phyloP scores from a whole-genome alignment of 2,113 vertebrate genomes.

The Trichechus manatus region DNA sequence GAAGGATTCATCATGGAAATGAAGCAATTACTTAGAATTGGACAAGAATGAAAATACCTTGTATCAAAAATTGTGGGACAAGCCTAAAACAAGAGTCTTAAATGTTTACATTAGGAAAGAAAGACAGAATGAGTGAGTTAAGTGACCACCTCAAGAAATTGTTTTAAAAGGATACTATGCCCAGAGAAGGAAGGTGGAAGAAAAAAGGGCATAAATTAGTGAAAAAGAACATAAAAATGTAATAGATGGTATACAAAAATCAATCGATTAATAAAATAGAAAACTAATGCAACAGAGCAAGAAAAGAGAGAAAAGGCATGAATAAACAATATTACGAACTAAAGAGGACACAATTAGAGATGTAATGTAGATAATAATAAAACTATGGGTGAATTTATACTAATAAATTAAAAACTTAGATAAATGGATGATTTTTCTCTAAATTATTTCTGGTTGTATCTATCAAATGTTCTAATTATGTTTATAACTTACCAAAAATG shows the following conservation, averaged over 20 bases:
- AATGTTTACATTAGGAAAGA: not conserved
- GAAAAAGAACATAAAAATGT: not conserved
- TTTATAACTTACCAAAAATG: not conserved
- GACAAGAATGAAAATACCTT: not conserved
- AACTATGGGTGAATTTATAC: not conserved
- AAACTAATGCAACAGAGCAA: not conserved
- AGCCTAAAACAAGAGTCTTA: not conserved
- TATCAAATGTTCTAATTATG: not conserved
- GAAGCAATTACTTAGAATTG: not conserved
- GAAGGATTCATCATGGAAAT: not conserved
- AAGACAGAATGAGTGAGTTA: not conserved
- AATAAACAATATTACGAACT: not conserved
- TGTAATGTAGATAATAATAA: not conserved
- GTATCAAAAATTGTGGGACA: not conserved
- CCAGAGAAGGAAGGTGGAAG: not conserved
- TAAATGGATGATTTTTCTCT: not conserved
- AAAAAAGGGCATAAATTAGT: not conserved
- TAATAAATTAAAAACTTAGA: not conserved
- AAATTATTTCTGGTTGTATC: not conserved
- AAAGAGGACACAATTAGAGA: not conserved
- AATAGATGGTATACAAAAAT: not conserved
- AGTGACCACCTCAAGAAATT: not conserved
- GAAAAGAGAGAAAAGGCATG: not conserved
- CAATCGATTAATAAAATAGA: not conserved
- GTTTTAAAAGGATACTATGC: not conserved